Conservation (phyloP, 2,797 vertebrate genomes). For the Melanotaenia pygmaea region DNA sequence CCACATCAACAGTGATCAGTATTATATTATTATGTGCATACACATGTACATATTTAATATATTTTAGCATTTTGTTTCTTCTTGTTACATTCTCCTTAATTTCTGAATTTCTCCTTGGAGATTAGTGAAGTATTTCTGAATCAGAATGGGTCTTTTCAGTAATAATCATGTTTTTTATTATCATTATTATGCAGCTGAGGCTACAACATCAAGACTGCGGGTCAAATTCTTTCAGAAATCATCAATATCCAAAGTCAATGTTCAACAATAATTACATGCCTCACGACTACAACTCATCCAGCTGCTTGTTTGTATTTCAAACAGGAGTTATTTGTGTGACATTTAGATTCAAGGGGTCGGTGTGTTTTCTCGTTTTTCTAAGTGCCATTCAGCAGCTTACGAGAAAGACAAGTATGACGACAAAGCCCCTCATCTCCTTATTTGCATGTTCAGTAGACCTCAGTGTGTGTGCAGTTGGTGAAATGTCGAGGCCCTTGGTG, state of each 20-base stretch:
- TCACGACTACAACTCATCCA: background rate
- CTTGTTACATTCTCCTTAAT: too few relatives aligned
- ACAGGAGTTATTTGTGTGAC: background rate
- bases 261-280: background rate
- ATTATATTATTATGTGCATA: too few relatives aligned
- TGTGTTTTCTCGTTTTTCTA: background rate
- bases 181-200: background rate
- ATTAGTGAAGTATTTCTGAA: too few relatives aligned
- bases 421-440: background rate
- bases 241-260: background rate
- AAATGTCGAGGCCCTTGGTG: background rate
- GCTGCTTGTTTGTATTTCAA: slow-evolving; percentile 13
- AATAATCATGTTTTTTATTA: background rate
- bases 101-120: too few relatives aligned
- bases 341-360: background rate
- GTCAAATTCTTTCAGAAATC: background rate
- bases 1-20: background rate
- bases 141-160: background rate
- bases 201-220: background rate
- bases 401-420: rapidly evolving
- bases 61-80: too few relatives aligned
- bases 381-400: background rate
- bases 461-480: background rate
- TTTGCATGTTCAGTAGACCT: background rate
- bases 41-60: too few relatives aligned